Conservation (phyloP, 1,140 invertebrate species). For the Drosophila erecta region DNA sequence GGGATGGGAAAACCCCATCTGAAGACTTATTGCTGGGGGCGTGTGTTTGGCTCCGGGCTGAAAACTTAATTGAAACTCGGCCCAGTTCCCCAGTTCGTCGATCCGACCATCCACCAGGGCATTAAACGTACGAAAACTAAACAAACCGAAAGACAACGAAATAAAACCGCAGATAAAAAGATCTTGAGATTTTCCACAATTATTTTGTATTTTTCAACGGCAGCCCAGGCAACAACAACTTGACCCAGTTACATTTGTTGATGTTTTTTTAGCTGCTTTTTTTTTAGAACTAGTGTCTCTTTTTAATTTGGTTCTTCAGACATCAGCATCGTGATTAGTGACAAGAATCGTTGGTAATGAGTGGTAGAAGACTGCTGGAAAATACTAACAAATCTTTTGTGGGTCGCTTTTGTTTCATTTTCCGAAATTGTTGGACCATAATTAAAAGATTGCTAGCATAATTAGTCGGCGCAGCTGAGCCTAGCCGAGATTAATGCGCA, state of each 20-base stretch:
- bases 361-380: conserved; percentile 32
- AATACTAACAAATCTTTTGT: conserved; percentile 42
- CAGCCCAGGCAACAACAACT: conserved; percentile 43
- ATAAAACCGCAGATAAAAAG: conserved; percentile 77
- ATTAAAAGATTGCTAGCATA: conserved; percentile 73
- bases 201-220: conserved; percentile 57
- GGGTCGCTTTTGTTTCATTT: conserved; percentile 56
- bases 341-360: conserved; percentile 74
- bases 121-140: conserved; percentile 45
- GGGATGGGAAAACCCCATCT: neutral
- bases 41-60: conserved; percentile 29
- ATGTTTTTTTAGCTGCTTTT: conserved; percentile 41
- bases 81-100: conserved; percentile 42
- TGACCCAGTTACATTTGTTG: conserved; percentile 79
- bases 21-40: conserved; percentile 15
- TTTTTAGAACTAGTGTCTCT: conserved; percentile 37
- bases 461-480: conserved; percentile 52
- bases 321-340: conserved; percentile 67
- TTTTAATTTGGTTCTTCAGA: conserved; percentile 66
- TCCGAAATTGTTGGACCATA: conserved; percentile 61
- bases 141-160: conserved; percentile 50
- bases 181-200: conserved; percentile 76
- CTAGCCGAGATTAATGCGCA: conserved; percentile 43
- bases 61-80: conserved; percentile 52
- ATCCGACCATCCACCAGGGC: conserved; percentile 46